phyloP scores from a whole-genome alignment of 2,888 invertebrate genomes.

The Hyalella azteca region DNA sequence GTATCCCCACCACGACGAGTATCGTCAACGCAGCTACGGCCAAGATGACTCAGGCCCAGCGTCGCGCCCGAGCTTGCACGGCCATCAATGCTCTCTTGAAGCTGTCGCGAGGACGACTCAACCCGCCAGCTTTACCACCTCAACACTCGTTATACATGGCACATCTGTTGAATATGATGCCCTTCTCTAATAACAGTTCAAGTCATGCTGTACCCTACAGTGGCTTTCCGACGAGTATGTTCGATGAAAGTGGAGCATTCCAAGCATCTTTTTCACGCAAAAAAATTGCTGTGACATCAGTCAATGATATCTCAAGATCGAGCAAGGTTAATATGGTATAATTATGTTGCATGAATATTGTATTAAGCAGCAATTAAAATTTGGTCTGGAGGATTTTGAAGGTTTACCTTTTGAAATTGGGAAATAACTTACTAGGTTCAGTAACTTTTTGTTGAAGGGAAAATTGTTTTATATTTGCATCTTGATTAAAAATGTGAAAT shows the following conservation, averaged over 20 bases:
- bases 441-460: too few relatives aligned
- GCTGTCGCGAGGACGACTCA: conserved; percentile 43
- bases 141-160: conserved; percentile 42
- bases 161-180: conserved; percentile 40
- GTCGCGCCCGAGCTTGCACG: conserved; percentile 49
- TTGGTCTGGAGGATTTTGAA: too few relatives aligned
- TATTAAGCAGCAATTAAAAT: too few relatives aligned
- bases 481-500: too few relatives aligned
- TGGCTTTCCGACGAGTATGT: background rate
- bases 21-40: conserved; percentile 19
- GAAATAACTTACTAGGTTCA: too few relatives aligned
- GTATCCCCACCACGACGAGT: conserved; percentile 24
- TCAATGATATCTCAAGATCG: conserved; percentile 36
- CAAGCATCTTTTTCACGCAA: conserved; percentile 2
- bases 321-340: too few relatives aligned
- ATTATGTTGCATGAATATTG: too few relatives aligned
- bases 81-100: conserved; percentile 49
- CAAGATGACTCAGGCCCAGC: conserved; percentile 35
- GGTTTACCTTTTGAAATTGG: too few relatives aligned
- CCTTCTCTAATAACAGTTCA: conserved; percentile 31
- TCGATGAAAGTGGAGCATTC: background rate
- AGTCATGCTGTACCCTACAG: background rate
- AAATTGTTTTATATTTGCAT: too few relatives aligned
- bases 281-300: conserved; percentile 5
- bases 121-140: background rate